Evolutionary conservation across 2,797 vertebrate species (phyloP), one percentile per base, ranked within the genome.

Genomic region (Gephyroberyx darwinii): DNA sequence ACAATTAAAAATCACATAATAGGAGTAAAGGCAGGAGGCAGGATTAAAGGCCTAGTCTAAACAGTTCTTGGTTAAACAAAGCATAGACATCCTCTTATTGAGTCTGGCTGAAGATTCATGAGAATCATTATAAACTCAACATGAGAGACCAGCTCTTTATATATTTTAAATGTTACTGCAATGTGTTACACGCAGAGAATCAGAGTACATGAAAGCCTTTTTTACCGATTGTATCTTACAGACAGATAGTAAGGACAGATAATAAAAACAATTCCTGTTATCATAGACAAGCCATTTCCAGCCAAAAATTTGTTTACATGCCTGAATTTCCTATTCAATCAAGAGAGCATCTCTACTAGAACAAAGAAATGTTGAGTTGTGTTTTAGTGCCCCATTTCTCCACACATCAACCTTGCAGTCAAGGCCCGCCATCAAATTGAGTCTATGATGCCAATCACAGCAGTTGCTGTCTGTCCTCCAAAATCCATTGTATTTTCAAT

Each of bases 401-500:
- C 17, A 30, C 14, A 60, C 51, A 62, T 74, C 22, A 62, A 57
- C 48, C 39, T 73, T 72, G 54, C 53, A 41, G 31, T 68, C 17
- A 57, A 73, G 45, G 66, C 45, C 60, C 39, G 73, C 30, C 8
- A 58, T 81, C 33, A 69, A 58, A 77, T 78, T 59, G 58, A 41
- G 57, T 63, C 67, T 62, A 50, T 2, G 20, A 67, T 58, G 56
- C 48, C 74, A 77, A 55, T 81, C 82, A 80, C 73, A 62, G 53
- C 85, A 76, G 76, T 85, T 74, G 58, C 69, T 53, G 45, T 50
- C 75, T 41, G 67, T 77, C 54, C 67, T 71, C 60, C 61, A 69
- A 77, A 86, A 88, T 84, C 78, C 72, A 87, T 82, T 84, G 86
- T 78, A 47, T 87, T 93, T 92, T 92, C 90, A 91, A 91, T 91